Conservation (phyloP, 1,140 invertebrate species). For the Trichonephila clavipes region DNA sequence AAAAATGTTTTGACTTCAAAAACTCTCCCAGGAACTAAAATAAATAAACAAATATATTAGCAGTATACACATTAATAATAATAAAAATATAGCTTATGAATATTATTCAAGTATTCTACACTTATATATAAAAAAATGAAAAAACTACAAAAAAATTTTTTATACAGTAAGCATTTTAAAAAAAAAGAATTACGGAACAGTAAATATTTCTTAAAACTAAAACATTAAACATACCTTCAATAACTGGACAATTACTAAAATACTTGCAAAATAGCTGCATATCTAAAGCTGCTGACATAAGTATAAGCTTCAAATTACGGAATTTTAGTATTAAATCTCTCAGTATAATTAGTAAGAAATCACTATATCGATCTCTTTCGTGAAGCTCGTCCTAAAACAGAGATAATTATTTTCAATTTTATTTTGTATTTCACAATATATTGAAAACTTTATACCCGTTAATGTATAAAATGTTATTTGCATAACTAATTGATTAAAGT, state of each 20-base stretch:
- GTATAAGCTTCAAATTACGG: slow-evolving; percentile 88
- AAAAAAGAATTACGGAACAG: too few species aligned
- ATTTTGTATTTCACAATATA: too few species aligned
- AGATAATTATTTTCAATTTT: background rate
- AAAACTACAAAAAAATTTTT: background rate
- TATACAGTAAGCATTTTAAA: too few species aligned
- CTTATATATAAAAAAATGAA: background rate
- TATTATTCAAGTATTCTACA: background rate
- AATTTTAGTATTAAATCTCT: slow-evolving; percentile 88
- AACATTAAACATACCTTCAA: slow-evolving; percentile 82
- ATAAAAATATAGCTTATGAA: background rate
- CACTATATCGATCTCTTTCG: slow-evolving; percentile 94
- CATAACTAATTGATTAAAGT: too few species aligned
- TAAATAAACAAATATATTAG: slow-evolving; percentile 31
- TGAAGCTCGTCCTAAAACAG: slow-evolving; percentile 93
- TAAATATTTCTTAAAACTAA: background rate
- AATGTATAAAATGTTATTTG: too few species aligned
- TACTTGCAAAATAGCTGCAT: slow-evolving; percentile 89
- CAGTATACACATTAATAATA: background rate
- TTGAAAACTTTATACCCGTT: too few species aligned
- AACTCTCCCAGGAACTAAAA: slow-evolving; percentile 88
- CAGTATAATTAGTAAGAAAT: slow-evolving; percentile 94
- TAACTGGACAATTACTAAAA: slow-evolving; percentile 88
- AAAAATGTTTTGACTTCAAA: slow-evolving; percentile 89
- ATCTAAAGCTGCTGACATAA: slow-evolving; percentile 98